Percentiles rank a stretch among this genome's conserved stretches.
phyloP scores from a whole-genome alignment of 35 echinoderm and acorn worm genomes.

The Heliocidaris erythrogramma region DNA sequence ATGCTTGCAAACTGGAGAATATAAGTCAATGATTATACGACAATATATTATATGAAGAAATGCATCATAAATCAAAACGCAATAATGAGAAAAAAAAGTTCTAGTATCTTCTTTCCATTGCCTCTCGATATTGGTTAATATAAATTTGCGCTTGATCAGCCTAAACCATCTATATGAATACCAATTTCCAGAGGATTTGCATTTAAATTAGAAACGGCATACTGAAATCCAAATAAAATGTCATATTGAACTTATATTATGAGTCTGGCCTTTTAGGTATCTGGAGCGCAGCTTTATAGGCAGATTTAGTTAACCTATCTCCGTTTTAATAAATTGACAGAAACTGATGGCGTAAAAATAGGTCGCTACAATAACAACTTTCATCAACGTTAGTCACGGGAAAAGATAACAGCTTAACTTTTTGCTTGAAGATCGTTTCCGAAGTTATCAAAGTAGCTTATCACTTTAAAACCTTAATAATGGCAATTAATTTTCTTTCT shows the following conservation, averaged over 20 bases:
- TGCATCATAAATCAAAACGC: no score
- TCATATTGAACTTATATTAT: background rate
- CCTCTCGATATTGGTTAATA: background rate
- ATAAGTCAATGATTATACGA: background rate
- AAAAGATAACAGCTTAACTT: background rate
- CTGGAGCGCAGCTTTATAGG: background rate
- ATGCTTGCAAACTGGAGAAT: background rate
- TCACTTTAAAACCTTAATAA: background rate
- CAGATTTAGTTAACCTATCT: background rate
- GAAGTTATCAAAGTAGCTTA: background rate
- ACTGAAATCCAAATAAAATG: background rate
- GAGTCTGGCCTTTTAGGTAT: background rate
- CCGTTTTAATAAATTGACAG: background rate
- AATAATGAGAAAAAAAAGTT: background rate
- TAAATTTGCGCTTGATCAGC: background rate
- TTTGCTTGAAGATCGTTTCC: background rate
- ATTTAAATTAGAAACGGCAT: background rate
- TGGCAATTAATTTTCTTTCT: background rate
- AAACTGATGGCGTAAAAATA: background rate
- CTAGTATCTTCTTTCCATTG: background rate
- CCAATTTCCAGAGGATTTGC: background rate
- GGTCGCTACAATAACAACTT: conserved; percentile 1
- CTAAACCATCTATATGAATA: background rate
- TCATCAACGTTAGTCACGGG: background rate
- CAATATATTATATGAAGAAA: background rate